Evolutionary conservation across 2,888 invertebrate species (phyloP), one percentile per base, ranked within the genome.

Genomic region (Polydrusus tereticollis): DNA sequence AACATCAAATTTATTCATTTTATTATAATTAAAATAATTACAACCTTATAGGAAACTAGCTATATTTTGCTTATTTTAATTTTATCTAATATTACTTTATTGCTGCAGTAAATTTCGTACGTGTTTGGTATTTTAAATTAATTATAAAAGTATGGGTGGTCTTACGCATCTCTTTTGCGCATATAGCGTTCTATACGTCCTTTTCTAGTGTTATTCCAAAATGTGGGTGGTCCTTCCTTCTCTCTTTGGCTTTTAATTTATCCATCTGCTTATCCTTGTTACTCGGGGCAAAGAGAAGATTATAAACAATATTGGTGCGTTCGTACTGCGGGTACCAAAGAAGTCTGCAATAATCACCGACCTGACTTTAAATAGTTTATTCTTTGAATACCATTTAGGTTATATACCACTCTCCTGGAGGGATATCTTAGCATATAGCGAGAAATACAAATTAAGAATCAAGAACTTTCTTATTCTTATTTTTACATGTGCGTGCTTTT

Each of bases 211-310:
- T 23, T n/a, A 23, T 1, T 59, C 14, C 16, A 2, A 38, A 36
- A 68, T 62, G 65, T 60, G 73, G 69, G 69, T 69, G 73, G 69
- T 73, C 73, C 55, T 10, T 57, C 43, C 12, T 10, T 70, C 71
- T 71, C 71, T 52, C 12, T 71, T 55, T 60, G 8, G 18, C 29
- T 29, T 29, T 16, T 10, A 8, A 26, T 5, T 18, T 5, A 14
- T 14, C 2, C 1, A 12, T 50, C 14, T 50, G 2, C 6, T 6
- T 26, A 1, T 52, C 33, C 12, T 55, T 55, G 29, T 55, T 33
- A 16, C 10, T 47, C 26, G 20, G 16, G 10, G 43, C 5, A 41
- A 23, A 23, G 29, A n/a, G 29, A n/a, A 38, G 58, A 38, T 58
- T 38, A 20, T 58, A 57, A 57, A 29, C 57, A 33, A 33, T 16